These are phyloP conservation scores for Thymelicus lineola DNA, from an alignment of 2,888 invertebrate species.

Conservation along the genomic window DNA sequence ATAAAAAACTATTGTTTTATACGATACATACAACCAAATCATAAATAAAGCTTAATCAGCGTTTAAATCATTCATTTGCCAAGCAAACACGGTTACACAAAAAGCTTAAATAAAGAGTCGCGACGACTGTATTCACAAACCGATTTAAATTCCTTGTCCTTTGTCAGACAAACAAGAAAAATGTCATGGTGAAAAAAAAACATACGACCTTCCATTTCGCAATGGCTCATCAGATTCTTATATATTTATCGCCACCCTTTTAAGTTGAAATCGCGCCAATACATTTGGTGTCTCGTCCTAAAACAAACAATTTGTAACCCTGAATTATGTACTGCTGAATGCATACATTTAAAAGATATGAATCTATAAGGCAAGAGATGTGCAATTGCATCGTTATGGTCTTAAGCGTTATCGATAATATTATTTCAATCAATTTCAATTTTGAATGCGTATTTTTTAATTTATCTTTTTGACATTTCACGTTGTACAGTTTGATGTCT, in stretches of 20 bases:
- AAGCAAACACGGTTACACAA: constrained; percentile 57
- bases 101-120: constrained; percentile 65
- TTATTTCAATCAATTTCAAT: constrained; percentile 21
- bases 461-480: background rate
- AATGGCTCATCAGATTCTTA: constrained; percentile 72
- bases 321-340: constrained; percentile 84
- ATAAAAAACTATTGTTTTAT: constrained; percentile 37
- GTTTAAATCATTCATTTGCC: constrained; percentile 73
- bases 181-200: constrained; percentile 57
- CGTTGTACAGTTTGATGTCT: background rate
- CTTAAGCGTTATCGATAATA: constrained; percentile 51
- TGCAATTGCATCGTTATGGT: constrained; percentile 40
- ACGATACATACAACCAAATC: constrained; percentile 47
- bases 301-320: constrained; percentile 85
- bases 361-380: constrained; percentile 78
- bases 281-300: constrained; percentile 80
- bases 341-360: constrained; percentile 84
- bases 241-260: constrained; percentile 81
- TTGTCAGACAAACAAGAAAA: constrained; percentile 73
- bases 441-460: background rate
- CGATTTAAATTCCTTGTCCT: constrained; percentile 66
- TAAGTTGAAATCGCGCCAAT: constrained; percentile 82
- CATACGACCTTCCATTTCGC: constrained; percentile 62
- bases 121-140: constrained; percentile 64
- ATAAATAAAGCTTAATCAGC: constrained; percentile 62